phyloP scores from a whole-genome alignment of 2,113 vertebrate genomes.

The Paracyprichromis sp. region DNA sequence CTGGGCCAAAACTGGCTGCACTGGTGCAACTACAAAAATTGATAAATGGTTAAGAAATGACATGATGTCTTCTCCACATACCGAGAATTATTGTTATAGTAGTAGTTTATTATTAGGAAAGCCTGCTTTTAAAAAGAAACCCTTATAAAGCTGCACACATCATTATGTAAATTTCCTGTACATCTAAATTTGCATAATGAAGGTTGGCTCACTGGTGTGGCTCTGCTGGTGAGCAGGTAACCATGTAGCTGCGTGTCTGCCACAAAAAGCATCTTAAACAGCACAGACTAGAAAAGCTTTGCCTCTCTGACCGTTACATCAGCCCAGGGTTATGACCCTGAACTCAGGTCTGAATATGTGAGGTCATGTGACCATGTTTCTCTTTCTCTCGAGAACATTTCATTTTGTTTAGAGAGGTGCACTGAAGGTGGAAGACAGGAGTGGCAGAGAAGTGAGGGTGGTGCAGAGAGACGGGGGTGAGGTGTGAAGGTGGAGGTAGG shows the following conservation, averaged over 20 bases:
- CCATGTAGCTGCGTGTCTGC: background rate
- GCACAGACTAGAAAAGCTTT: background rate
- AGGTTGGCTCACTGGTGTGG: background rate
- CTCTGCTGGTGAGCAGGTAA: background rate
- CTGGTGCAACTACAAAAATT: background rate
- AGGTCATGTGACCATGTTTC: no score
- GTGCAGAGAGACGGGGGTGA: background rate
- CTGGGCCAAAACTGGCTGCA: background rate
- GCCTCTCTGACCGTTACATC: background rate
- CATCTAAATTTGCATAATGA: background rate
- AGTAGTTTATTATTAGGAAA: background rate
- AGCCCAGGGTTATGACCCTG: no score
- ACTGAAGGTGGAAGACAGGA: no score
- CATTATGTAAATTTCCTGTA: background rate
- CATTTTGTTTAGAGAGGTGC: no score
- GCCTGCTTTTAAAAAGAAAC: no score
- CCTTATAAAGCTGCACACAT: background rate
- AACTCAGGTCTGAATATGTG: no score
- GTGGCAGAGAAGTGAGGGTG: background rate
- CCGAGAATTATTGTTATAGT: background rate
- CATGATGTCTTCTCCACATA: background rate
- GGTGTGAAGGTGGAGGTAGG: background rate
- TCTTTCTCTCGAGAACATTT: no score
- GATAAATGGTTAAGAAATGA: background rate
- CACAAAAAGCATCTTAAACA: background rate